Evolutionary conservation across 2,797 vertebrate genomes (phyloP).

Genomic region (Gymnodraco acuticeps): DNA sequence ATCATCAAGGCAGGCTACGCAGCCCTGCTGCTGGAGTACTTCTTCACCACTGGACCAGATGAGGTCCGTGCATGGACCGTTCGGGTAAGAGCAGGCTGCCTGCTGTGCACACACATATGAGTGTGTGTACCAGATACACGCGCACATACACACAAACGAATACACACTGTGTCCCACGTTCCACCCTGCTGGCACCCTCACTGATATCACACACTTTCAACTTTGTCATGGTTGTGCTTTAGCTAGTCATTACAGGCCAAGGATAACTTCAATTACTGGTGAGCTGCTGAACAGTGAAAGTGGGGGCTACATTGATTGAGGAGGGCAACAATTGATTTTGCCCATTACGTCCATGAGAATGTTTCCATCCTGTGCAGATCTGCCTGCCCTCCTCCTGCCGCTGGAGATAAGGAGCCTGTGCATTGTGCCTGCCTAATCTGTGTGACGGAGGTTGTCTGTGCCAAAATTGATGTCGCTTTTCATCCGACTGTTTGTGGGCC

Average conservation of each 20-base stretch:
- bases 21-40: conserved; percentile 94
- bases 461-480: conserved; percentile 99
- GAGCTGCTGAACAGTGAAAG: conserved; percentile 99
- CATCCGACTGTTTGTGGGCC: conserved; percentile 96
- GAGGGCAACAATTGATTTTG: conserved; percentile 99
- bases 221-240: conserved; percentile 97
- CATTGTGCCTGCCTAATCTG: conserved; percentile 99
- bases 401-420: conserved; percentile 97
- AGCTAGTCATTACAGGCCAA: conserved; percentile 98
- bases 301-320: conserved; percentile 99
- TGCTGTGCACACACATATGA: conserved; percentile 68
- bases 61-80: conserved; percentile 96
- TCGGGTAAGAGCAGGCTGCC: conserved; percentile 90
- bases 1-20: conserved; percentile 95
- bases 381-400: conserved; percentile 99
- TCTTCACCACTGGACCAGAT: conserved; percentile 95
- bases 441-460: conserved; percentile 99
- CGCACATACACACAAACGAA: conserved; percentile 39
- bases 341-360: conserved; percentile 99
- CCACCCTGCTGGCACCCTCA: conserved; percentile 94
- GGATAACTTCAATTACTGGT: conserved; percentile 99
- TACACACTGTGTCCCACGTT: conserved; percentile 77
- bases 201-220: conserved; percentile 98
- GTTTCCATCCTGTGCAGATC: conserved; percentile 99
- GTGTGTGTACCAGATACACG: conserved; percentile 27